Percentiles rank a stretch among this genome's conserved stretches.
These are phyloP conservation scores for Hetaerina titia DNA, from an alignment of 2,888 invertebrate genomes.

Conservation along the genomic window DNA sequence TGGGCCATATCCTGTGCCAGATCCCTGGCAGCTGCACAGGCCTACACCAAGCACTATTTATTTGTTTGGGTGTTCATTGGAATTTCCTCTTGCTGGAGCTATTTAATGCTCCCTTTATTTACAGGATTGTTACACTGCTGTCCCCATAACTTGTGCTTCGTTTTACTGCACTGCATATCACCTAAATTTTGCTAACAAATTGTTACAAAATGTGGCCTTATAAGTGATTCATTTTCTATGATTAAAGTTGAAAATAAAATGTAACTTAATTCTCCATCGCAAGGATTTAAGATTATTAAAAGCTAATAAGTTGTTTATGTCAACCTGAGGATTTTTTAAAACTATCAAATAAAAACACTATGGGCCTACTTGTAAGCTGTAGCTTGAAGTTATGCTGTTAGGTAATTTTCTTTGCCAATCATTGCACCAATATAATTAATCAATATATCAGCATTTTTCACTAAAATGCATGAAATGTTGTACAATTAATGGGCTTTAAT, in stretches of 20 bases:
- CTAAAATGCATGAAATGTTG: no score
- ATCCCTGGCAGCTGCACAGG: background rate
- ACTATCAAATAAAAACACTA: no score
- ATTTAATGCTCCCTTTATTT: background rate
- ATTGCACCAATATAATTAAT: no score
- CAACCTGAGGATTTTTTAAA: background rate
- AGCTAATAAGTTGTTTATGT: background rate
- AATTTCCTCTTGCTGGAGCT: background rate
- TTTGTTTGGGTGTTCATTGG: background rate
- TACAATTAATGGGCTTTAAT: no score
- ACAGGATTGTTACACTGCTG: background rate
- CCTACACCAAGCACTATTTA: constrained; percentile 4
- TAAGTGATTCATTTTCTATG: background rate
- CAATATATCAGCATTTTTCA: no score
- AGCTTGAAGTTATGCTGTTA: no score
- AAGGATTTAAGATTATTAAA: background rate
- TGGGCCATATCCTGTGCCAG: background rate
- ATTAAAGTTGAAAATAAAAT: constrained; percentile 11
- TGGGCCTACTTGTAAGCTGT: no score
- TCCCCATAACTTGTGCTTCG: background rate
- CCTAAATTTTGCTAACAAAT: background rate
- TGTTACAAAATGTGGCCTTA: constrained; percentile 30
- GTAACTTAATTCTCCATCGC: background rate
- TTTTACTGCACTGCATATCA: background rate
- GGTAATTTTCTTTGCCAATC: no score